A percentile compares a stretch with the other conserved stretches of the same genome.
Conservation (phyloP, 2,888 invertebrate species). For the Nemotelus pantherinus region DNA sequence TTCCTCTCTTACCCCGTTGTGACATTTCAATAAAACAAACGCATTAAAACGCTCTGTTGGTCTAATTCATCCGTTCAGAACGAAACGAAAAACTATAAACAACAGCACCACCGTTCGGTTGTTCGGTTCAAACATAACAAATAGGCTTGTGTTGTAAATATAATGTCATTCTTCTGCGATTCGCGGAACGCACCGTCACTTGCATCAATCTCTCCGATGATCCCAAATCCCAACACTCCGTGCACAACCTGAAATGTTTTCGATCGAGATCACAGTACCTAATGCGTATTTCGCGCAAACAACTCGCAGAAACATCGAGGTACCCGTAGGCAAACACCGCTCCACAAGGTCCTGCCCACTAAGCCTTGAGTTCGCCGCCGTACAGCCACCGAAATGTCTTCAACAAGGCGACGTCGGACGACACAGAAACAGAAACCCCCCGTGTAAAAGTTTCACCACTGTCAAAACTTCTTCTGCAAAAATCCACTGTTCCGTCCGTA, state of each 20-base stretch:
- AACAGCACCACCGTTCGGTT: slow-evolving; percentile 36
- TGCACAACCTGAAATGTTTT: slow-evolving; percentile 21
- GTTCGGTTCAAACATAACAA: slow-evolving; percentile 31
- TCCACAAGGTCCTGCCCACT: slow-evolving; percentile 35
- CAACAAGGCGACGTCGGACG: slow-evolving; percentile 39
- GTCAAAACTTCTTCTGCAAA: slow-evolving; percentile 31
- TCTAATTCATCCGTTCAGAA: slow-evolving; percentile 34
- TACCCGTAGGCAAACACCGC: slow-evolving; percentile 15
- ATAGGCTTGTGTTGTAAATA: slow-evolving; percentile 27
- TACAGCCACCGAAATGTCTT: slow-evolving; percentile 37
- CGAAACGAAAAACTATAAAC: slow-evolving; percentile 32
- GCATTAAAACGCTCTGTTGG: slow-evolving; percentile 48
- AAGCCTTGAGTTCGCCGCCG: slow-evolving; percentile 24
- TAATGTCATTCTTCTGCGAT: slow-evolving; percentile 33
- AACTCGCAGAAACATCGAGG: not conserved
- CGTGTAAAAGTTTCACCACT: slow-evolving; percentile 41
- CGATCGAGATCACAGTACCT: slow-evolving; percentile 23
- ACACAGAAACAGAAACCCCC: slow-evolving; percentile 40
- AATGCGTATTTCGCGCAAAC: slow-evolving; percentile 24
- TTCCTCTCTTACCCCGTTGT: slow-evolving; percentile 81
- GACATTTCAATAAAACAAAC: slow-evolving; percentile 67
- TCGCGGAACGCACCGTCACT: slow-evolving; percentile 42
- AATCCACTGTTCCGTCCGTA: not conserved
- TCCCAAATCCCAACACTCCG: slow-evolving; percentile 29
- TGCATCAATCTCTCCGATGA: slow-evolving; percentile 29